These are phyloP conservation scores for Formica aserva DNA, from an alignment of 2,888 invertebrate genomes.

Conservation along the genomic window DNA sequence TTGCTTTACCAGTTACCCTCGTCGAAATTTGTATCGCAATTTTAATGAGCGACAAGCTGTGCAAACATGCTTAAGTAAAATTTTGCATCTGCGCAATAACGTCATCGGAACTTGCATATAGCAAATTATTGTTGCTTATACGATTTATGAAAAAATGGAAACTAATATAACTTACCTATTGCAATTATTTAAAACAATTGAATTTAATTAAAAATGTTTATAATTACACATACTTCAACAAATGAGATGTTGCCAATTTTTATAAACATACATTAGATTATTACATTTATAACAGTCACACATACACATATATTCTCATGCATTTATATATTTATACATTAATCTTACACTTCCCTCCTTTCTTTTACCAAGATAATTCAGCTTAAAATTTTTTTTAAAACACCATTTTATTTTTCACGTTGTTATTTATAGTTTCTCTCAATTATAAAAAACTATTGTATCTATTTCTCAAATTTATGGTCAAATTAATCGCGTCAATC, in stretches of 20 bases:
- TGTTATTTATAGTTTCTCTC: neutral
- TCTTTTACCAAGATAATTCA: neutral
- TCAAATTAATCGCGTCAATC: neutral
- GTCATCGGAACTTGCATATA: conserved; percentile 11
- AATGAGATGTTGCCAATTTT: neutral
- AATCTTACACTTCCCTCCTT: neutral
- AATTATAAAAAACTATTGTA: neutral
- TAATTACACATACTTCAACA: conserved; percentile 21
- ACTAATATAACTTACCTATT: neutral
- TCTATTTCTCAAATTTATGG: neutral
- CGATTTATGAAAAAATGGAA: neutral
- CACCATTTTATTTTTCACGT: neutral
- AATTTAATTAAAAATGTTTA: conserved; percentile 48
- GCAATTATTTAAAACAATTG: conserved; percentile 40
- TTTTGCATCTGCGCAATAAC: conserved; percentile 25
- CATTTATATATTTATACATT: neutral
- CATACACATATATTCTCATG: neutral
- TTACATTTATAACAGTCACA: neutral
- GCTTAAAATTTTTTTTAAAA: neutral
- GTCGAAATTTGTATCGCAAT: conserved; percentile 74
- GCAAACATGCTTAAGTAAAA: conserved; percentile 58
- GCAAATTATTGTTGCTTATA: neutral
- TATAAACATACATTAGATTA: neutral
- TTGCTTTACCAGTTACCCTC: conserved; percentile 46
- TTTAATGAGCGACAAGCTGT: conserved; percentile 79